Evolutionary conservation across 37 sponge, comb jelly and placozoan species (phyloP).

Genomic region (Chondrosia reniformis): DNA sequence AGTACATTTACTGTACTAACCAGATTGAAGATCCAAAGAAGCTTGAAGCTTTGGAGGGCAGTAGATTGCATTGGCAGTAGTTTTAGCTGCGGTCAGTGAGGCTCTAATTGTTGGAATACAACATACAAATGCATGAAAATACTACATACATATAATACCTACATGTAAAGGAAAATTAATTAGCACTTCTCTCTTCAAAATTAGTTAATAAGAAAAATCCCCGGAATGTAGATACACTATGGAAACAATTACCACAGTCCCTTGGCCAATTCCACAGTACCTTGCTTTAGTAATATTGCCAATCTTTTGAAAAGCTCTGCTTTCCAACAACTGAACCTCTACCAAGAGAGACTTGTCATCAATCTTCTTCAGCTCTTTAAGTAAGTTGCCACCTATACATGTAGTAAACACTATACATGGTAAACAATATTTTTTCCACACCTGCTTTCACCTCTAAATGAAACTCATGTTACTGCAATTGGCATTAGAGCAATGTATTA

Average conservation of each 20-base stretch:
- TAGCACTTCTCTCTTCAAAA: too few relatives aligned
- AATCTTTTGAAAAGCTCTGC: slow-evolving; percentile 85
- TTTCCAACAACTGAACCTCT: slow-evolving; percentile 95
- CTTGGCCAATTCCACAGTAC: background rate
- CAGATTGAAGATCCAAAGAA: slow-evolving; percentile 88
- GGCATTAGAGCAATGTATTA: too few relatives aligned
- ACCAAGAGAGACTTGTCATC: slow-evolving; percentile 96
- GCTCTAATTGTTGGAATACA: slow-evolving; percentile 51
- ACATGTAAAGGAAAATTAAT: background rate
- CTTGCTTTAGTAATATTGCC: slow-evolving; percentile 81
- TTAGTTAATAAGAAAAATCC: too few relatives aligned
- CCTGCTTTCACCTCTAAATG: too few relatives aligned
- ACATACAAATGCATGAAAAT: background rate
- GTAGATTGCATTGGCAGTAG: slow-evolving; percentile 97
- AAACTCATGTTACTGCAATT: too few relatives aligned
- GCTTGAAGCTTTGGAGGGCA: slow-evolving; percentile 96
- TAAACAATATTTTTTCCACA: too few relatives aligned
- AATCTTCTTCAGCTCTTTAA: slow-evolving; percentile 93
- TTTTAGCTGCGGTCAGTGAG: slow-evolving; percentile 94
- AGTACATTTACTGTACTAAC: slow-evolving; percentile 14
- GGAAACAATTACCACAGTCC: background rate
- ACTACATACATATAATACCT: background rate
- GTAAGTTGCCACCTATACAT: slow-evolving; percentile 45
- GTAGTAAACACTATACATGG: too few relatives aligned
- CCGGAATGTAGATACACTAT: too few relatives aligned